Evolutionary conservation across 2,113 vertebrate genomes (phyloP), one percentile per base, ranked within the genome.

Genomic region (Plestiodon gilberti): DNA sequence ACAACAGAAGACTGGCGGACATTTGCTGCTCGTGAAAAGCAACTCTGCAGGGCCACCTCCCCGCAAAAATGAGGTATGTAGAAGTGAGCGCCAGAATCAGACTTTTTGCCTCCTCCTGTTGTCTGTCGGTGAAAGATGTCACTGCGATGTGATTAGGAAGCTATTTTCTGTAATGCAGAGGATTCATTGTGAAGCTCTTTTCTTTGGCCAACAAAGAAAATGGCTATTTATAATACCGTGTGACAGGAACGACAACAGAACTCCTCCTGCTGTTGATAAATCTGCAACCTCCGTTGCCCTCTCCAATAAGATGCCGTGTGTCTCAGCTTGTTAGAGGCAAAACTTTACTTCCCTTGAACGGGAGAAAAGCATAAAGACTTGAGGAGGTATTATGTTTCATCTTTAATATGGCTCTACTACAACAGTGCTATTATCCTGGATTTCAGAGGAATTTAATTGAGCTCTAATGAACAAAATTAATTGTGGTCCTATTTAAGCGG

Each of bases 401-500:
- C 82, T 95, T 92, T 92, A 87, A 85, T 93, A 90, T 81, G 89
- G 33, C 78, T 91, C 15, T 88, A 87, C 88, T 93, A 90, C 76
- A 92, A 89, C 82, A 95, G 73, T 92, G 83, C 70, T 85, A 93
- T 89, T 94, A 89, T 91, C 83, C 87, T 85, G 83, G 87, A 80
- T 95, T 97, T 93, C 86, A 92, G 87, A 94, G 94, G 89, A 90
- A 94, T 95, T 94, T 95, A 94, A 95, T 91, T 95, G 88, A 93
- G 73, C 23, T 88, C 78, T 91, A 95, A 94, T 95, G 89, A 94
- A 93, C 80, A 94, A 94, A 94, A 95, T 93, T 92, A 79, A 85
- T 93, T 95, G 89, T 86, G 88, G 86, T 92, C 81, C 89, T 78
- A 94, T 70, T 79, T 94, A 88, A 93, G 89, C 84, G 35, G 23